These are phyloP conservation scores for Bovichtus variegatus DNA, from an alignment of 2,797 vertebrate genomes.

Conservation along the genomic window DNA sequence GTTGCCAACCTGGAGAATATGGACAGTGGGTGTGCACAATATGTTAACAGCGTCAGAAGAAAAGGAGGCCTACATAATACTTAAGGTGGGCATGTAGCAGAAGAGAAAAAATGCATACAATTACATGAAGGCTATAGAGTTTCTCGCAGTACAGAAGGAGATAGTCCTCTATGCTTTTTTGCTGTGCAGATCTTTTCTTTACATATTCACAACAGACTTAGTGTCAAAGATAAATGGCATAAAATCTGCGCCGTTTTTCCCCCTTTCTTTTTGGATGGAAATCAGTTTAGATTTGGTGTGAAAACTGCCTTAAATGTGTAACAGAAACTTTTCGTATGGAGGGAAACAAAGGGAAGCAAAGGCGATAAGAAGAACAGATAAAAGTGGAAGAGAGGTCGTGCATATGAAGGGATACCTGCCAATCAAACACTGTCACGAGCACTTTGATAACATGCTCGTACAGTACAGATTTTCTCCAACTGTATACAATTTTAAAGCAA, in stretches of 20 bases:
- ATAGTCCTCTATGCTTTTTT: not conserved
- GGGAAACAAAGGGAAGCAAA: not conserved
- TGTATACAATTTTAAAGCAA: not conserved
- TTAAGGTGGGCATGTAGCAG: not conserved
- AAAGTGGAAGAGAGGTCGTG: not conserved
- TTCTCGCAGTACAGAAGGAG: not conserved
- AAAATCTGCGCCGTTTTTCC: not conserved
- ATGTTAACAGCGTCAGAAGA: constrained; percentile 4
- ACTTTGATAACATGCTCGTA: not conserved
- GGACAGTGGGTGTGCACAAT: not conserved
- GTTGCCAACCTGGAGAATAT: not conserved
- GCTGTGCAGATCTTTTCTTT: not conserved
- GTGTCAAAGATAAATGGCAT: not conserved
- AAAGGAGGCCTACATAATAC: not conserved
- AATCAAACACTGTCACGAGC: not conserved
- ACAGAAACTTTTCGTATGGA: not conserved
- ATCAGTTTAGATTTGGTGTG: not conserved
- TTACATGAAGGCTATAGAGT: not conserved
- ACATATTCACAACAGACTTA: not conserved
- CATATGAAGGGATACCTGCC: not conserved
- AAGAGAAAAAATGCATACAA: not conserved
- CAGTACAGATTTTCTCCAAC: not conserved
- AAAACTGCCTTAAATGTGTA: constrained; percentile 7
- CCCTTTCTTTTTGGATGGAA: not conserved
- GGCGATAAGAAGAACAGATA: not conserved